Percentiles rank a stretch among this genome's conserved stretches.
phyloP scores from a whole-genome alignment of 2,797 vertebrate species.

The Otolemur crassicaudatus region DNA sequence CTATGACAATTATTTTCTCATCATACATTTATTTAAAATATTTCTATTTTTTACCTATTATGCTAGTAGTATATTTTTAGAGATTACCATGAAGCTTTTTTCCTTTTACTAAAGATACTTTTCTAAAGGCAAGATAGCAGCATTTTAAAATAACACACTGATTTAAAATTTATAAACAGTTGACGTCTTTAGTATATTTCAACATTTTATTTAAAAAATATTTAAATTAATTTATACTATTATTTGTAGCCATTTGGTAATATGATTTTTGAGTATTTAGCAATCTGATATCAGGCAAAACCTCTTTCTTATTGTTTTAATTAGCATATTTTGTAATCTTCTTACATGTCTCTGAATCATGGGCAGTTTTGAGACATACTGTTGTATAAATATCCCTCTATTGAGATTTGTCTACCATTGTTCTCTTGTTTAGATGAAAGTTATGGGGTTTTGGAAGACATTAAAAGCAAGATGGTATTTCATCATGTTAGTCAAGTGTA shows the following conservation, averaged over 20 bases:
- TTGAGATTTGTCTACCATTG: not conserved
- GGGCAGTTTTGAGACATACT: not conserved
- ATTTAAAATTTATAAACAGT: not conserved
- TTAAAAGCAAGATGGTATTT: not conserved
- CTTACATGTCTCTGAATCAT: not conserved
- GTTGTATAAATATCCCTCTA: not conserved
- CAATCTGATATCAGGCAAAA: not conserved
- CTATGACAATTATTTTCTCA: not conserved
- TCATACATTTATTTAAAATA: not conserved
- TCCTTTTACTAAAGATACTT: not conserved
- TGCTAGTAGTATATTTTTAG: not conserved
- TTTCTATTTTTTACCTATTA: not conserved
- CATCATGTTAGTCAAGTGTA: not conserved
- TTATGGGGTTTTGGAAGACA: not conserved
- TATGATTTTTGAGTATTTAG: not conserved
- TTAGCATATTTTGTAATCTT: not conserved
- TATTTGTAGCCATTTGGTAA: not conserved
- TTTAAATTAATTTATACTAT: not conserved
- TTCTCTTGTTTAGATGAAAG: not conserved
- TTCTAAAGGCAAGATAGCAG: not conserved
- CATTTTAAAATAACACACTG: not conserved
- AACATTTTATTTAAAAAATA: not conserved
- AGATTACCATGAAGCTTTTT: not conserved
- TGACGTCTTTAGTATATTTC: not conserved
- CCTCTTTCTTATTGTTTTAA: not conserved